Conservation (phyloP, 2,797 vertebrate genomes). For the Xenops minutus region DNA sequence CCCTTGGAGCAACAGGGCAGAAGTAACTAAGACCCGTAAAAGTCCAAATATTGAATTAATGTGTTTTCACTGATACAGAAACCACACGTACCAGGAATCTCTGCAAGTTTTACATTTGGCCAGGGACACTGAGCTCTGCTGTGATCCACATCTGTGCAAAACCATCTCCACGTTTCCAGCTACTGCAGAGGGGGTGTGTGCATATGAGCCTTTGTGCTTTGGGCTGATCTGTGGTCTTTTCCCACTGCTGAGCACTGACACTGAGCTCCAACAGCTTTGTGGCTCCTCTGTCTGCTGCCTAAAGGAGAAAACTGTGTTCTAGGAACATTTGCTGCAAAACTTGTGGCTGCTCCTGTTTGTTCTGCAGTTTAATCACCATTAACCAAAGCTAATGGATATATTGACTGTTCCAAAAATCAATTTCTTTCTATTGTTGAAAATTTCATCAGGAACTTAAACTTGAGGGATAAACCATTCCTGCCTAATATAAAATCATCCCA, state of each 20-base stretch:
- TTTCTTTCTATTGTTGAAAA: neutral
- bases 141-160: neutral
- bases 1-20: neutral
- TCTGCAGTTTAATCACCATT: neutral
- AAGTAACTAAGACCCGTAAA: neutral
- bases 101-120: neutral
- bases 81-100: fast-evolving
- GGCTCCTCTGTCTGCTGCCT: neutral
- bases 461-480: neutral
- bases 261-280: neutral
- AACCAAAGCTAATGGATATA: neutral
- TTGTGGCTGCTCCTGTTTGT: fast-evolving
- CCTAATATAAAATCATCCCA: neutral
- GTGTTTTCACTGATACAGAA: neutral
- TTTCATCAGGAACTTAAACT: neutral
- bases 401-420: neutral
- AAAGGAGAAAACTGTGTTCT: neutral
- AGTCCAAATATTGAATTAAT: neutral
- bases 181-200: neutral
- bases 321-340: neutral
- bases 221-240: neutral
- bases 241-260: fast-evolving
- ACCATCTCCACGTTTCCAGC: neutral
- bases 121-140: neutral
- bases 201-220: neutral